These are phyloP conservation scores for Oryzias dopingdopingensis DNA, from an alignment of 2,797 vertebrate species.

Conservation along the genomic window DNA sequence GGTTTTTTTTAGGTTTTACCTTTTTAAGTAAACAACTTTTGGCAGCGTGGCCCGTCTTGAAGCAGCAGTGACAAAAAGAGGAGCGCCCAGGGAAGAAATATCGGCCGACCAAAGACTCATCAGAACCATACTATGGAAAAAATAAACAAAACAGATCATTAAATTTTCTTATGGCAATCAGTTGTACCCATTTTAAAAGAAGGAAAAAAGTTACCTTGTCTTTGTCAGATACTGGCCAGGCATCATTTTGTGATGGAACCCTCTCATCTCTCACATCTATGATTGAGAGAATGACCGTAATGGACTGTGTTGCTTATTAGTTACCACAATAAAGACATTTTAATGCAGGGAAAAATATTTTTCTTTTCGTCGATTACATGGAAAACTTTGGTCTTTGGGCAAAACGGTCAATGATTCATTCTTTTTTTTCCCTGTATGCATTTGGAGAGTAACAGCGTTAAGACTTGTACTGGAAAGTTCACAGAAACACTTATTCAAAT, in stretches of 20 bases:
- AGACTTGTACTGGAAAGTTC: no score
- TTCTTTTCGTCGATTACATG: conserved; percentile 5
- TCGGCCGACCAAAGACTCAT: conserved; percentile 14
- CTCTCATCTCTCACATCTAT: conserved; percentile 41
- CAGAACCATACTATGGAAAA: conserved; percentile 14
- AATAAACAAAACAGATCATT: conserved; percentile 7
- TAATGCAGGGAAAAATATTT: not conserved
- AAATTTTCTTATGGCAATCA: not conserved
- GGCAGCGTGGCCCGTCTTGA: conserved; percentile 54
- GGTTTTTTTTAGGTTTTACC: conserved; percentile 33
- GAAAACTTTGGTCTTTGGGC: not conserved
- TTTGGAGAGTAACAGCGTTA: no score
- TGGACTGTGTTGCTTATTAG: conserved; percentile 1
- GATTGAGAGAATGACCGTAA: conserved; percentile 15
- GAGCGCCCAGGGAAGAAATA: conserved; percentile 38
- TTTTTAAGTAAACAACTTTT: conserved; percentile 56
- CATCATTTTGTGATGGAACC: conserved; percentile 14
- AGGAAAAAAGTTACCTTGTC: conserved; percentile 58
- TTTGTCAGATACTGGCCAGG: conserved; percentile 62
- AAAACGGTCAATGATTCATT: no score
- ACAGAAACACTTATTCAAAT: no score
- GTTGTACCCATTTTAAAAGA: not conserved
- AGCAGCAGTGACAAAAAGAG: conserved; percentile 58
- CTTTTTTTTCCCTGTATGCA: no score
- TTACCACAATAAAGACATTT: not conserved